Conservation (phyloP, 2,888 invertebrate genomes). For the Ormyrus pomaceus region DNA sequence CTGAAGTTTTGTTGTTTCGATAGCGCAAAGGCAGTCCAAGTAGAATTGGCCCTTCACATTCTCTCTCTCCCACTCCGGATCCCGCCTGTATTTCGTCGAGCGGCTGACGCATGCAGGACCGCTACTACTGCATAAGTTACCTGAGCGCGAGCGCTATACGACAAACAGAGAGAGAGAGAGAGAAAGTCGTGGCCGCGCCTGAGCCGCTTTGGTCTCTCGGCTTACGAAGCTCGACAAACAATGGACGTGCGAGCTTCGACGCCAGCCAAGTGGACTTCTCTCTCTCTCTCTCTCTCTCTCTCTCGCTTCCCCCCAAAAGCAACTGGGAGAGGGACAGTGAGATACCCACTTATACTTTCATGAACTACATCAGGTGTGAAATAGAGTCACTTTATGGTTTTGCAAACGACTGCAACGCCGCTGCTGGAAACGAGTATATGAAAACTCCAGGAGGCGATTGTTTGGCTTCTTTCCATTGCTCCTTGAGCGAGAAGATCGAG, state of each 20-base stretch:
- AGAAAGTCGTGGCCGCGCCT: background rate
- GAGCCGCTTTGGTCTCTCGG: slow-evolving; percentile 32
- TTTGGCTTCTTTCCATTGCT: too few species aligned
- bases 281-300: background rate
- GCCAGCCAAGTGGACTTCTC: slow-evolving; percentile 24
- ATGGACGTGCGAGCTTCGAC: slow-evolving; percentile 48
- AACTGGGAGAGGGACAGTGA: slow-evolving; percentile 3
- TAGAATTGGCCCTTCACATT: slow-evolving; percentile 28
- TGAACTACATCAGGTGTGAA: slow-evolving; percentile 54
- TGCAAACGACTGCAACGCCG: slow-evolving; percentile 25
- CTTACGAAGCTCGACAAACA: slow-evolving; percentile 45
- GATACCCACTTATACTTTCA: slow-evolving; percentile 47
- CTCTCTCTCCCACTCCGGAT: background rate
- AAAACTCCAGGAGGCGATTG: background rate
- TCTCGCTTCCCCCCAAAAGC: background rate
- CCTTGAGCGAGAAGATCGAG: too few species aligned
- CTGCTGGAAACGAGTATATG: background rate
- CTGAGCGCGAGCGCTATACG: background rate
- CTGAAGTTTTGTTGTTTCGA: slow-evolving; percentile 26
- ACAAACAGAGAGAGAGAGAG: background rate
- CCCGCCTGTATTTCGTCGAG: background rate
- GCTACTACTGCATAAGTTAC: slow-evolving; percentile 40
- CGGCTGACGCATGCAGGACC: slow-evolving; percentile 36
- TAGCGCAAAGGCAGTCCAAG: slow-evolving; percentile 11
- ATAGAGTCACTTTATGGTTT: slow-evolving; percentile 51